A percentile compares a stretch with the other conserved stretches of the same genome.
These are phyloP conservation scores for Buceros bicornis DNA, from an alignment of 2,797 vertebrate species.

Conservation along the genomic window DNA sequence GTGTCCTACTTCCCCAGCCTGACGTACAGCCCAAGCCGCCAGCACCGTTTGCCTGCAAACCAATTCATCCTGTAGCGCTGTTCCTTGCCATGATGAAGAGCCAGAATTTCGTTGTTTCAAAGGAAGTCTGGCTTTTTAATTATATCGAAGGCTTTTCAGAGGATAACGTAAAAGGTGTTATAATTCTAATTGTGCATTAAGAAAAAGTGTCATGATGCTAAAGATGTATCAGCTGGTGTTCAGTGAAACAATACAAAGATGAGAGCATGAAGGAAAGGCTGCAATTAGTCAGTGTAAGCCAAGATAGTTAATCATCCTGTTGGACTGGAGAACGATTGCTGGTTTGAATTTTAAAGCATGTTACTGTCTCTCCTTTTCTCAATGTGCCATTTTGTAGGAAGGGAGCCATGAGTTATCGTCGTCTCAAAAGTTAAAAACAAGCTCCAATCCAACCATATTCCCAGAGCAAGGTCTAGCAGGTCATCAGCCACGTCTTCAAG, in stretches of 20 bases:
- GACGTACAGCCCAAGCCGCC: not conserved
- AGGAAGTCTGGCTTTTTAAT: not conserved
- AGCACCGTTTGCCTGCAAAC: not conserved
- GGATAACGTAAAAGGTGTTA: not conserved
- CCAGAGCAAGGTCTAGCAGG: not conserved
- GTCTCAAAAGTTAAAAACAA: not conserved
- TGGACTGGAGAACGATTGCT: not conserved
- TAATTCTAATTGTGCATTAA: not conserved
- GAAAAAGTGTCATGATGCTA: not conserved
- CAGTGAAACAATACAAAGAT: not conserved
- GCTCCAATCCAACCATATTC: accelerated
- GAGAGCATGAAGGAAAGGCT: not conserved
- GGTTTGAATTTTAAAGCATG: constrained; percentile 16
- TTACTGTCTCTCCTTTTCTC: not conserved
- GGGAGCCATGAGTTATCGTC: not conserved
- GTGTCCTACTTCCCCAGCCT: not conserved
- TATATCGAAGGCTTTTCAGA: not conserved
- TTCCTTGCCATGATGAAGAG: not conserved
- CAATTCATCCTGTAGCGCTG: not conserved
- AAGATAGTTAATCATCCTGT: not conserved
- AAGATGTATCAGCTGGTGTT: not conserved
- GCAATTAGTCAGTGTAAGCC: constrained; percentile 9
- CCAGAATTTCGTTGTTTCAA: not conserved
- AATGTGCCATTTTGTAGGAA: not conserved
- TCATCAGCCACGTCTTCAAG: not conserved